Percentiles rank a stretch among this genome's conserved stretches.
These are phyloP conservation scores for Atractosteus spatula DNA, from an alignment of 2,113 vertebrate genomes.

Conservation along the genomic window DNA sequence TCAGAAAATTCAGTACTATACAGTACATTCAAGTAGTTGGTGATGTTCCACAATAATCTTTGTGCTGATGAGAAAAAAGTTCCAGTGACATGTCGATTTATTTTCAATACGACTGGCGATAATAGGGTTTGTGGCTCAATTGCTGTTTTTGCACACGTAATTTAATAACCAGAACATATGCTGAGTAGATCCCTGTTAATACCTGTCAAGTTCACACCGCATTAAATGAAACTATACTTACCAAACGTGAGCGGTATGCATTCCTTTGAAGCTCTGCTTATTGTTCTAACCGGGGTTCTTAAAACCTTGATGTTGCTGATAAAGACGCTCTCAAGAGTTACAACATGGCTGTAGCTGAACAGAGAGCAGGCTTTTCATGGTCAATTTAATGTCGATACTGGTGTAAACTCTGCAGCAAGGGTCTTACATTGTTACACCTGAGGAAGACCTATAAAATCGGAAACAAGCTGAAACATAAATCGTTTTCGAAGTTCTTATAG, in stretches of 20 bases:
- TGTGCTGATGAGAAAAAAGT: no score
- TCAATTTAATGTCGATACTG: conserved; percentile 67
- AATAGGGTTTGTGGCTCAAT: neutral
- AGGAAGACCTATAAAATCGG: no score
- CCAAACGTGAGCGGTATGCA: no score
- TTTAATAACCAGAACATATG: neutral
- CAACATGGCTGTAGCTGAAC: neutral
- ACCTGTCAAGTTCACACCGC: neutral
- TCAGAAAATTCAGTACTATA: no score
- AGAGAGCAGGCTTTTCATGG: conserved; percentile 48
- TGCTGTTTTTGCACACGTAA: no score
- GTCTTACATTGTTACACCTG: conserved; percentile 50
- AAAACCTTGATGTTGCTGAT: conserved; percentile 47
- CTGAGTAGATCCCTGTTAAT: conserved; percentile 1
- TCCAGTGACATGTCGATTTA: no score
- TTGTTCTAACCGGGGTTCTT: conserved; percentile 63
- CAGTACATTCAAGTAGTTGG: no score
- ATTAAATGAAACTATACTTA: neutral
- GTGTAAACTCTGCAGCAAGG: conserved; percentile 36
- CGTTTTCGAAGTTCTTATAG: no score
- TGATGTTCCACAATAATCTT: no score
- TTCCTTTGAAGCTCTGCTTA: conserved; percentile 18
- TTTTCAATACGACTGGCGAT: no score
- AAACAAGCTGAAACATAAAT: no score
- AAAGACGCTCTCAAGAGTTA: conserved; percentile 37